phyloP scores from a whole-genome alignment of 1,140 invertebrate genomes.

The Cydia fagiglandana region DNA sequence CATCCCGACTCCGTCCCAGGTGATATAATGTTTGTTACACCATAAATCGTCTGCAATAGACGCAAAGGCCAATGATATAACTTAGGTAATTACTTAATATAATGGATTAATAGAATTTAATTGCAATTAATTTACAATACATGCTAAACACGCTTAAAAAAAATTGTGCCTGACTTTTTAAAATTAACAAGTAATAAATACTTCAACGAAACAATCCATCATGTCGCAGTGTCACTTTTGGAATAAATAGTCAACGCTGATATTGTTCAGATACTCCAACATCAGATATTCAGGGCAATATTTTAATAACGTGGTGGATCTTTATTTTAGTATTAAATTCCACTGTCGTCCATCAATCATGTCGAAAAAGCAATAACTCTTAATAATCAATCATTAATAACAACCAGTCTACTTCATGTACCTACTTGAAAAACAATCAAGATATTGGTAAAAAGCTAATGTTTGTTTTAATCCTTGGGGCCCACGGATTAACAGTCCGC shows the following conservation, averaged over 20 bases:
- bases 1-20: too few species aligned
- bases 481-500: too few species aligned
- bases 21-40: too few species aligned
- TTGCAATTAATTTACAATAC: too few species aligned
- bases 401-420: background rate
- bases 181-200: background rate
- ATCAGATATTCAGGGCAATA: background rate
- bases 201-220: constrained; percentile 11
- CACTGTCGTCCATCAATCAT: constrained; percentile 9
- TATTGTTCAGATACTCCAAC: constrained; percentile 9
- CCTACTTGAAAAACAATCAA: background rate
- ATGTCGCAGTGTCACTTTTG: constrained; percentile 17
- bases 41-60: too few species aligned
- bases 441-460: too few species aligned
- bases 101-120: too few species aligned
- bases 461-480: too few species aligned
- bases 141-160: too few species aligned
- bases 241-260: constrained; percentile 7
- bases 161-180: too few species aligned
- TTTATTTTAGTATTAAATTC: constrained; percentile 5
- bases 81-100: too few species aligned
- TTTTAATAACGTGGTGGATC: constrained; percentile 13
- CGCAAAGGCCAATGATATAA: too few species aligned
- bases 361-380: background rate
- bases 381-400: background rate